Conservation (phyloP, 2,113 vertebrate genomes). For the Pluvialis apricaria region DNA sequence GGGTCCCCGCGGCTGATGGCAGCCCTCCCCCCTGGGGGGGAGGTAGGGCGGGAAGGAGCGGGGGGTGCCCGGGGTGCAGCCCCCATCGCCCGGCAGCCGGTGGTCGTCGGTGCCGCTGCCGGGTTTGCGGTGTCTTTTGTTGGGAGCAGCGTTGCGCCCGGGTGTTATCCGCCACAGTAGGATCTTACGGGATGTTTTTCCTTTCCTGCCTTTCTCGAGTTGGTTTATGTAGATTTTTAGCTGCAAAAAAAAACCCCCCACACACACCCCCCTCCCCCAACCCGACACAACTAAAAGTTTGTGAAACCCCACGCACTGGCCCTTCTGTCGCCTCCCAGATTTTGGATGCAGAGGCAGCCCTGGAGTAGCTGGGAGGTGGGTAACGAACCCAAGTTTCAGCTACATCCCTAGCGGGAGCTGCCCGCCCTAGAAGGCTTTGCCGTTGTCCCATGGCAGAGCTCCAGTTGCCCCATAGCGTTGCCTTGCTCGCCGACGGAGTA, state of each 20-base stretch:
- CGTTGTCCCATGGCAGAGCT: background rate
- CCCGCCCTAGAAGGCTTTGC: background rate
- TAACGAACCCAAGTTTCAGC: background rate
- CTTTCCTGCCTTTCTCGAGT: background rate
- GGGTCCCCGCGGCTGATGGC: background rate
- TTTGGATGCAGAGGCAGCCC: background rate
- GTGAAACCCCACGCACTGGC: background rate
- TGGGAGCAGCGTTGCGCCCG: background rate
- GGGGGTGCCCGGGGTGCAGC: background rate
- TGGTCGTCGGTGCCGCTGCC: background rate
- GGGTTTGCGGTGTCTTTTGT: background rate
- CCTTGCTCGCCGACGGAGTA: background rate
- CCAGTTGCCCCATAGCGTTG: background rate
- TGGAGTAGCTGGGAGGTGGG: background rate
- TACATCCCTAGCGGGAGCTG: background rate
- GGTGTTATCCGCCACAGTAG: background rate
- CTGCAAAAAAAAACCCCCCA: background rate
- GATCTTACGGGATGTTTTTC: background rate
- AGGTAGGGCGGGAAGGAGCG: background rate
- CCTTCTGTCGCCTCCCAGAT: background rate
- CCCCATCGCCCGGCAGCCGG: background rate
- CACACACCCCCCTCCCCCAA: too few relatives aligned
- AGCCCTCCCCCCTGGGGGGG: too few relatives aligned
- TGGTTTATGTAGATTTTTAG: background rate
- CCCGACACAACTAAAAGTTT: background rate